Percentiles rank a stretch among this genome's conserved stretches.
These are phyloP conservation scores for Heterodera schachtii DNA, from an alignment of 1,140 invertebrate genomes.

Conservation along the genomic window DNA sequence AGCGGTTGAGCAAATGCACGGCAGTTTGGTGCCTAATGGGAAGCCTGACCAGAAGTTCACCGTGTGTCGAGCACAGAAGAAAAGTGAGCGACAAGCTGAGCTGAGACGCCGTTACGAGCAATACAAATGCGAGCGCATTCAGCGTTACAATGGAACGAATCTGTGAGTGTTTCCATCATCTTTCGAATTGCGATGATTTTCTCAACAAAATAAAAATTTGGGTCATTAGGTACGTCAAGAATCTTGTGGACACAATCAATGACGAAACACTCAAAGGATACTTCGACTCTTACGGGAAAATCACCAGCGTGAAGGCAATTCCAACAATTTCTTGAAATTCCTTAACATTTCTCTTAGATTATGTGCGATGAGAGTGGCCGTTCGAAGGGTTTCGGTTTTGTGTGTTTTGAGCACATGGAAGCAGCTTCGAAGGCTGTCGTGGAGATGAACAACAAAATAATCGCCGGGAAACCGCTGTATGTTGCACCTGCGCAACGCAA, in stretches of 20 bases:
- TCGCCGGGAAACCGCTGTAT: slow-evolving; percentile 93
- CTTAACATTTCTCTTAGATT: slow-evolving; percentile 70
- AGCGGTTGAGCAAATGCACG: slow-evolving; percentile 56
- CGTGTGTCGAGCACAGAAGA: slow-evolving; percentile 95
- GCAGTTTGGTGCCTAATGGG: slow-evolving; percentile 37
- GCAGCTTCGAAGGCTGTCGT: slow-evolving; percentile 98
- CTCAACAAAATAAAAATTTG: not conserved
- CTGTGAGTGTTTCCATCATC: slow-evolving; percentile 72
- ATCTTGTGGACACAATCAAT: slow-evolving; percentile 94
- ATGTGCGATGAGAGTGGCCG: slow-evolving; percentile 83
- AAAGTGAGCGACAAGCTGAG: slow-evolving; percentile 93
- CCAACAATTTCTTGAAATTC: not conserved
- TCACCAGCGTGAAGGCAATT: slow-evolving; percentile 88
- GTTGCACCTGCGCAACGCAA: slow-evolving; percentile 97
- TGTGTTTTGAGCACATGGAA: slow-evolving; percentile 96
- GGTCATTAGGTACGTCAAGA: slow-evolving; percentile 76
- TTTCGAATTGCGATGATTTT: slow-evolving; percentile 21
- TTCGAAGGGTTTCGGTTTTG: slow-evolving; percentile 96
- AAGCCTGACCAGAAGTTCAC: slow-evolving; percentile 63
- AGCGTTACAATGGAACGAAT: slow-evolving; percentile 85
- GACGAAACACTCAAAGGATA: slow-evolving; percentile 91
- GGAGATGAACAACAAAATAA: slow-evolving; percentile 85
- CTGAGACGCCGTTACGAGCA: slow-evolving; percentile 93
- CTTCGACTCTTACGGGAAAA: slow-evolving; percentile 90
- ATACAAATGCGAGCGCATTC: slow-evolving; percentile 89